Evolutionary conservation across 2,113 vertebrate species (phyloP), one percentile per base, ranked within the genome.

Genomic region (Abramis brama): DNA sequence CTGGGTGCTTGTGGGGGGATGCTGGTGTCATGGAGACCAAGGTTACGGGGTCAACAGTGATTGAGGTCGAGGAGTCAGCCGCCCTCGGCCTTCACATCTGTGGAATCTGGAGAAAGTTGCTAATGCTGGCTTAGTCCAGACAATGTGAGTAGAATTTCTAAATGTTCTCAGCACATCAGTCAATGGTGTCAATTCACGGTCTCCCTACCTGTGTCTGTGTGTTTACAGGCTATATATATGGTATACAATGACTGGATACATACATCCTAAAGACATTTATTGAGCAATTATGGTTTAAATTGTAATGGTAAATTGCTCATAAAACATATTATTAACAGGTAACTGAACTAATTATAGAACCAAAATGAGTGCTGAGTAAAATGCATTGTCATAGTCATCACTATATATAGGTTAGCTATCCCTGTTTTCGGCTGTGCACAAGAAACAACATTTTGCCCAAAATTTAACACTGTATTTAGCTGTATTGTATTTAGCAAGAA

Each of bases 1-100:
- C 30, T 45, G 27, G 64, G 52, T 43, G 47, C 27, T 27, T 60
- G 33, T 12, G 57, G 50, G 66, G 62, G 87, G 71, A 55, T 73
- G 39, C 60, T 47, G 74, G 66, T 13, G 77, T 89, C 66, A 59
- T 45, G 9, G 25, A 30, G 47, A 23, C 52, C 4, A 15, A 59
- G 89, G 78, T 88, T 43, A 82, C 3, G 50, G 81, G 85, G 74
- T 85, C 85, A 86, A 39, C 19, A n/a, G 82, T 75, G 39, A 79
- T 75, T 79, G 85, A 77, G 86, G 86, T 86, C 68, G 13, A 21
- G 12, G 78, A 75, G 64, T 89, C 57, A 27, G 74, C 21, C 12
- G 47, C 70, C 50, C 59, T 60, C 47, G 15, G 70, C 70, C 77
- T 68, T 66, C 43, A 33, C 23, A 27, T 78, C 85, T 52, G 52